Evolutionary conservation across 2,113 vertebrate species (phyloP).

Genomic region (Nestor notabilis): DNA sequence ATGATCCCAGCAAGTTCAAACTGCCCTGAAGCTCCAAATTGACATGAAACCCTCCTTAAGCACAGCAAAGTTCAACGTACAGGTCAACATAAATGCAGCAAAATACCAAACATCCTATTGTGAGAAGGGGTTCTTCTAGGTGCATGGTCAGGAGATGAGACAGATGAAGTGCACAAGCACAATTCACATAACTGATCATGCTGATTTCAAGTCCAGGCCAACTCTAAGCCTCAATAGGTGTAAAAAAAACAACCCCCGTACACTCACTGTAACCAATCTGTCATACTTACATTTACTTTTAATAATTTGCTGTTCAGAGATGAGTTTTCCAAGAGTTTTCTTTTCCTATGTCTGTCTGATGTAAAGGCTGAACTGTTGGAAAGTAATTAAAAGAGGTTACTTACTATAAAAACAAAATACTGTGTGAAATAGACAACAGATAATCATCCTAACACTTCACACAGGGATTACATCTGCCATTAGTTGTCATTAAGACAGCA

Average conservation of each 20-base stretch:
- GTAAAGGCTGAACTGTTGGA: constrained; percentile 84
- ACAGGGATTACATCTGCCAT: neutral
- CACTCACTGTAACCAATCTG: neutral
- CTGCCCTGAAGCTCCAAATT: neutral
- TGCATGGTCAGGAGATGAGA: neutral
- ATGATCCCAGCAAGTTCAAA: neutral
- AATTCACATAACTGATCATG: neutral
- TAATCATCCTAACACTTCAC: neutral
- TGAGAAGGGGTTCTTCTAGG: neutral
- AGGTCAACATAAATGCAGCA: neutral
- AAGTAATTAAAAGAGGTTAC: constrained; percentile 1
- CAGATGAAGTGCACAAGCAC: neutral
- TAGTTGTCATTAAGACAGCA: neutral
- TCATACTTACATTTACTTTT: constrained; percentile 89
- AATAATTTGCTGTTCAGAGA: constrained; percentile 87
- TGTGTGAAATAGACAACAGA: neutral
- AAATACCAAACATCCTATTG: neutral
- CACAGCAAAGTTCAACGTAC: neutral
- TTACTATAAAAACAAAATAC: neutral
- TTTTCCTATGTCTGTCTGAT: constrained; percentile 91
- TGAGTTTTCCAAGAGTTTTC: constrained; percentile 88
- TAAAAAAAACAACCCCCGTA: neutral
- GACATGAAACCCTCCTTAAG: neutral
- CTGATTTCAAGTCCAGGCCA: neutral
- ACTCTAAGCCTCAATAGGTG: neutral